phyloP scores from a whole-genome alignment of 2,888 invertebrate genomes.

The Thera britannica region DNA sequence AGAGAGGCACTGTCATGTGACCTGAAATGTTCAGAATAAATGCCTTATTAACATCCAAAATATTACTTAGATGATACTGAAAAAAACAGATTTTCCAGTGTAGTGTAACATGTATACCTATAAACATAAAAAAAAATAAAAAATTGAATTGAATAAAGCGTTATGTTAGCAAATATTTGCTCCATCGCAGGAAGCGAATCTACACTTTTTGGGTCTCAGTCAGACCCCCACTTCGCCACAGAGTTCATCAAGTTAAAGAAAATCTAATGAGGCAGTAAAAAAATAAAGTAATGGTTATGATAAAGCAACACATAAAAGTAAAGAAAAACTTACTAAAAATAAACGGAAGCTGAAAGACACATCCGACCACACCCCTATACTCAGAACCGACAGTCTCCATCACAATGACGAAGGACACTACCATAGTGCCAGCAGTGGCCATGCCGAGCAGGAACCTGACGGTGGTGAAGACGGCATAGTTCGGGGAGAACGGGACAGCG shows the following conservation, averaged over 20 bases:
- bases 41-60: too few relatives aligned
- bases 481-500: constrained; percentile 87
- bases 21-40: constrained; percentile 54
- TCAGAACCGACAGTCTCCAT: constrained; percentile 87
- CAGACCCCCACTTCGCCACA: background rate
- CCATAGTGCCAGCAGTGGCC: constrained; percentile 93
- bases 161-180: too few relatives aligned
- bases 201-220: background rate
- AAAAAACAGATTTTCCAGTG: too few relatives aligned
- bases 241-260: too few relatives aligned
- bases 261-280: too few relatives aligned
- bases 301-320: too few relatives aligned
- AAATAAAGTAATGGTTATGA: too few relatives aligned
- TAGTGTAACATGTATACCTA: too few relatives aligned
- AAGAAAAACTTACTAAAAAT: constrained; percentile 72
- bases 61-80: too few relatives aligned
- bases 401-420: constrained; percentile 88
- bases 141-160: too few relatives aligned
- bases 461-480: constrained; percentile 83
- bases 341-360: constrained; percentile 88
- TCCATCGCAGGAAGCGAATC: background rate
- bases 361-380: constrained; percentile 82
- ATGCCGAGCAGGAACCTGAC: constrained; percentile 88
- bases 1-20: constrained; percentile 86
- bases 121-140: too few relatives aligned